Conservation (phyloP, 2,888 invertebrate genomes). For the Odontomyia ornata region DNA sequence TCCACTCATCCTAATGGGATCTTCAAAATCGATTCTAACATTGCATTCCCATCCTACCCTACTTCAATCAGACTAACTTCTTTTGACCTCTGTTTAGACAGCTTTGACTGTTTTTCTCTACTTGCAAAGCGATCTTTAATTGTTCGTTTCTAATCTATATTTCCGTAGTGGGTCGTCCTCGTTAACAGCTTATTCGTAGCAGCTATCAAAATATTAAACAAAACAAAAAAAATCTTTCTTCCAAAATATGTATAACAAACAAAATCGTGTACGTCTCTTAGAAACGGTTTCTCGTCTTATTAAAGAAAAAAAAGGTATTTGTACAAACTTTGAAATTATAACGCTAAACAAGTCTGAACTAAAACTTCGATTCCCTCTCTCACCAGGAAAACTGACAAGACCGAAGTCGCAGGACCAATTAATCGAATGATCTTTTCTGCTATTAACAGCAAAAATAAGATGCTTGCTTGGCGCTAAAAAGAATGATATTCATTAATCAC, state of each 20-base stretch:
- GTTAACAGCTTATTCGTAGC: neutral
- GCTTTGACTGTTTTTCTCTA: too few species aligned
- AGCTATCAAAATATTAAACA: neutral
- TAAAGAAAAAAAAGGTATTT: neutral
- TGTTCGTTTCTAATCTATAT: constrained; percentile 6
- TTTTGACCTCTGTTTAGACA: too few species aligned
- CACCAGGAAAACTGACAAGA: constrained; percentile 34
- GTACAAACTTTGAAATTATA: too few species aligned
- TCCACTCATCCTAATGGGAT: too few species aligned
- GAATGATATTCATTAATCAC: constrained; percentile 2
- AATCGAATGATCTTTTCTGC: constrained; percentile 32
- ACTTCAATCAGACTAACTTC: too few species aligned
- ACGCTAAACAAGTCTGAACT: too few species aligned
- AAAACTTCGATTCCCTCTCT: neutral
- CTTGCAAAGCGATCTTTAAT: neutral
- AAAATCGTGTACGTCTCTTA: neutral
- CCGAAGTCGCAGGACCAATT: constrained; percentile 10
- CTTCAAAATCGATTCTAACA: too few species aligned
- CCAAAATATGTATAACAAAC: neutral
- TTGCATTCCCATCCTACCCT: too few species aligned
- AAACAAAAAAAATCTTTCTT: constrained; percentile 5
- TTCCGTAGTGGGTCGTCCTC: neutral
- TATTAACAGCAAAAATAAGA: constrained; percentile 42
- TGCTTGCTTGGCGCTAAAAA: constrained; percentile 44
- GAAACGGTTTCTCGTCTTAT: neutral